Evolutionary conservation across 2,888 invertebrate genomes (phyloP).

Genomic region (Perdita meconis): DNA sequence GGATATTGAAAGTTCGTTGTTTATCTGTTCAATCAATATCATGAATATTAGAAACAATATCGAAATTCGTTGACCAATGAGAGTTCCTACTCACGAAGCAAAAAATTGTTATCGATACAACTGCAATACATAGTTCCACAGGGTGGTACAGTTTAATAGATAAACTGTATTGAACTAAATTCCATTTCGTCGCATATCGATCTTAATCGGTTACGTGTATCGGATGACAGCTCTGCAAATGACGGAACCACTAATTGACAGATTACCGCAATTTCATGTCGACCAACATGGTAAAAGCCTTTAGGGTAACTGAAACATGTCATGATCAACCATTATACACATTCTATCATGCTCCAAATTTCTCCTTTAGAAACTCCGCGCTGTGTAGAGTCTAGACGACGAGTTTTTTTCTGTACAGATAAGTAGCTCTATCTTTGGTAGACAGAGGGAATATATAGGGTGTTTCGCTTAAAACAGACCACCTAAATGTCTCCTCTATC

Average conservation of each 20-base stretch:
- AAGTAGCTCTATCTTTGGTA: too few relatives aligned
- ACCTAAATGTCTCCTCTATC: too few relatives aligned
- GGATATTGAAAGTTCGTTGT: too few relatives aligned
- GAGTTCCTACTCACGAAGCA: not conserved
- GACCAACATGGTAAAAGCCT: constrained; percentile 24
- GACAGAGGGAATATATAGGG: too few relatives aligned
- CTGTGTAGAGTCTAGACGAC: too few relatives aligned
- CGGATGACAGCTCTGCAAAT: constrained; percentile 54
- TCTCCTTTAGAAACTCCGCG: not conserved
- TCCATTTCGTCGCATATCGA: constrained; percentile 28
- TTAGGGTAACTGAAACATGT: constrained; percentile 30
- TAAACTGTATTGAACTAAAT: constrained; percentile 10
- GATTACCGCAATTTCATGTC: constrained; percentile 44
- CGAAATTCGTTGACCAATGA: not conserved
- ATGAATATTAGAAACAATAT: too few relatives aligned
- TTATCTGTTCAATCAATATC: too few relatives aligned
- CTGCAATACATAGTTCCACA: not conserved
- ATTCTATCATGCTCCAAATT: not conserved
- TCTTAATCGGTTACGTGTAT: constrained; percentile 15
- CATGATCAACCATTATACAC: constrained; percentile 18
- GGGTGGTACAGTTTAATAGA: constrained; percentile 20
- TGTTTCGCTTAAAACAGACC: too few relatives aligned
- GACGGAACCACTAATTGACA: constrained; percentile 51
- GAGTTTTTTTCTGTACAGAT: too few relatives aligned
- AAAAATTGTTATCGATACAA: not conserved